phyloP scores from a whole-genome alignment of 1,140 invertebrate species.

The Tetragonula clypearis region DNA sequence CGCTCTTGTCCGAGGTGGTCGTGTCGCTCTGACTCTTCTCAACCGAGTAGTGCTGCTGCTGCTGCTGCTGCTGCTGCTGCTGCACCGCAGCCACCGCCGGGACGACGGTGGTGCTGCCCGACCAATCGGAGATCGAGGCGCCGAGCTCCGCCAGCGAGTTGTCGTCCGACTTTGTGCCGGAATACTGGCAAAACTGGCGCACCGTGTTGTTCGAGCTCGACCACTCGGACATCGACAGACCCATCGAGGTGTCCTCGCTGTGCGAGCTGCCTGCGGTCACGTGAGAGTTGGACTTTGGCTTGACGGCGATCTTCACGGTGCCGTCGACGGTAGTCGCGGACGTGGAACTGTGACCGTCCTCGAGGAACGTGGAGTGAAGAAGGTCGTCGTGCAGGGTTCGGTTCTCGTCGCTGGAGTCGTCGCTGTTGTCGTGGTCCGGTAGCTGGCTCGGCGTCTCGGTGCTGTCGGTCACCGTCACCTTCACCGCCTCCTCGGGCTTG shows the following conservation, averaged over 20 bases:
- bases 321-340: slow-evolving; percentile 87
- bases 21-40: slow-evolving; percentile 80
- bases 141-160: slow-evolving; percentile 83
- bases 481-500: slow-evolving; percentile 87
- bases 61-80: slow-evolving; percentile 41
- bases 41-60: slow-evolving; percentile 74
- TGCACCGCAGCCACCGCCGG: slow-evolving; percentile 39
- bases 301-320: slow-evolving; percentile 89
- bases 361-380: slow-evolving; percentile 76
- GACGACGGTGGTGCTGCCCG: slow-evolving; percentile 81
- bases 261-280: slow-evolving; percentile 85
- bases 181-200: slow-evolving; percentile 87
- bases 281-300: slow-evolving; percentile 88
- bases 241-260: slow-evolving; percentile 92
- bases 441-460: slow-evolving; percentile 76
- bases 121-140: slow-evolving; percentile 84
- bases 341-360: slow-evolving; percentile 78
- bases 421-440: slow-evolving; percentile 67
- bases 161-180: slow-evolving; percentile 83
- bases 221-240: slow-evolving; percentile 91
- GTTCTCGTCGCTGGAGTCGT: slow-evolving; percentile 83
- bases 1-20: slow-evolving; percentile 78
- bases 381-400: slow-evolving; percentile 79
- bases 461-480: slow-evolving; percentile 85
- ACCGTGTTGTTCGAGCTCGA: slow-evolving; percentile 91